Conservation (phyloP, 2,113 vertebrate species). For the Ceyx cyanopectus region DNA sequence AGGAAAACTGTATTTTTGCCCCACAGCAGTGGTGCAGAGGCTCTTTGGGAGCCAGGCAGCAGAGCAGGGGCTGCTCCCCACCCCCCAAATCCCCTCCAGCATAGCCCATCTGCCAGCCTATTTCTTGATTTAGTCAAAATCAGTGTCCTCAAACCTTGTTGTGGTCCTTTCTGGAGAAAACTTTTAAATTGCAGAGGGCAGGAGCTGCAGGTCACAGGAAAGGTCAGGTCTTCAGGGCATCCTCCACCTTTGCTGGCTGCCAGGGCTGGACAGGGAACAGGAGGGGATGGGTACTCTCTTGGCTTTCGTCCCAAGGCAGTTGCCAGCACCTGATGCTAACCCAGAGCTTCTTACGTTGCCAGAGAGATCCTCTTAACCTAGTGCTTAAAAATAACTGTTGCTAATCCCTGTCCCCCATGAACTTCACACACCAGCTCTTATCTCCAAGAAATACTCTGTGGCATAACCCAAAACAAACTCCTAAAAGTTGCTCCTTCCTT, state of each 20-base stretch:
- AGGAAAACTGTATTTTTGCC: not conserved
- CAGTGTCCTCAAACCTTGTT: accelerated
- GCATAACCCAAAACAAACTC: not conserved
- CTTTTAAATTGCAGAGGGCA: not conserved
- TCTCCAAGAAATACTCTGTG: not conserved
- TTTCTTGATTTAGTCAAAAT: not conserved
- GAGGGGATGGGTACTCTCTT: not conserved
- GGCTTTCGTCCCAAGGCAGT: not conserved
- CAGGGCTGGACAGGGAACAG: not conserved
- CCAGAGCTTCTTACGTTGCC: not conserved
- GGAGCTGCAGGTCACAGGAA: not conserved
- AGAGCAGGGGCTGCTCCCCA: not conserved
- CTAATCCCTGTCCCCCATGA: not conserved
- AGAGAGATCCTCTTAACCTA: constrained; percentile 47
- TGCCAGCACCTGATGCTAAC: not conserved
- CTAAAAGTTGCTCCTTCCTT: not conserved
- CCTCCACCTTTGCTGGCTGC: not conserved
- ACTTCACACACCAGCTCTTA: not conserved
- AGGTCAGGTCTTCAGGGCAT: not conserved
- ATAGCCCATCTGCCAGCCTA: not conserved
- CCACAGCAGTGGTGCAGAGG: accelerated
- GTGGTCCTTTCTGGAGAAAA: not conserved
- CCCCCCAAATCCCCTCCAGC: not conserved
- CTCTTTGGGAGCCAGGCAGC: not conserved
- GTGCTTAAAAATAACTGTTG: constrained; percentile 60